Evolutionary conservation across 2,797 vertebrate genomes (phyloP), one percentile per base, ranked within the genome.

Genomic region (Dromococcyx pavoninus): DNA sequence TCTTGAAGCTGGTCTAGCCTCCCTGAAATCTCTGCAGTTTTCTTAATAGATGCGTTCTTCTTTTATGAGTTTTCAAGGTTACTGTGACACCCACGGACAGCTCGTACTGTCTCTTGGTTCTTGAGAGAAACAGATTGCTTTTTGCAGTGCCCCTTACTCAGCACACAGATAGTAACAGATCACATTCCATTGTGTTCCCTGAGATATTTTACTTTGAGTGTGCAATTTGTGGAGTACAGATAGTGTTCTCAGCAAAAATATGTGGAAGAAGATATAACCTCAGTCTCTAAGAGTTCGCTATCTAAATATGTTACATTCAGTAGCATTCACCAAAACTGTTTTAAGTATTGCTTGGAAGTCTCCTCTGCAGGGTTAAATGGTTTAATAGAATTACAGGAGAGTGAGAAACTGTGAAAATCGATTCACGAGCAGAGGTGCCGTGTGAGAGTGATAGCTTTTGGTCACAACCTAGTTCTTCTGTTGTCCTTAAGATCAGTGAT

Each of bases 51-150:
- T 56, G 9, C 17, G 5, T 87, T 81, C 58, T 74, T 77, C 27
- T 46, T 89, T 78, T 86, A 66, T 51, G 60, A 81, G 50, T 93
- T 92, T 84, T 88, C 74, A 92, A 92, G 92, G 64, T 95, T 94
- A 88, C 65, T 50, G 1, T 92, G 72, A 79, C 39, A 43, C 43
- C 35, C 10, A 13, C 0, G 18, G n/a, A 25, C 67, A 76, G 15
- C 46, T 79, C 65, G 61, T 61, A 25, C 37, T 76, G 27, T 61
- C 46, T 92, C 70, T 61, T 73, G 43, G 43, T 44, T 95, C 50
- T 58, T 84, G 48, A 21, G 46, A 77, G 72, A 89, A 92, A 83
- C 51, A 80, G 86, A 91, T 74, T 86, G 76, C 32, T 81, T 89
- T 91, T 73, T 86, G 79, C 73, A 88, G 21, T 84, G 56, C 24